A percentile compares a stretch with the other conserved stretches of the same genome.
phyloP scores from a whole-genome alignment of 1,140 invertebrate genomes.

The Dendrolimus kikuchii region DNA sequence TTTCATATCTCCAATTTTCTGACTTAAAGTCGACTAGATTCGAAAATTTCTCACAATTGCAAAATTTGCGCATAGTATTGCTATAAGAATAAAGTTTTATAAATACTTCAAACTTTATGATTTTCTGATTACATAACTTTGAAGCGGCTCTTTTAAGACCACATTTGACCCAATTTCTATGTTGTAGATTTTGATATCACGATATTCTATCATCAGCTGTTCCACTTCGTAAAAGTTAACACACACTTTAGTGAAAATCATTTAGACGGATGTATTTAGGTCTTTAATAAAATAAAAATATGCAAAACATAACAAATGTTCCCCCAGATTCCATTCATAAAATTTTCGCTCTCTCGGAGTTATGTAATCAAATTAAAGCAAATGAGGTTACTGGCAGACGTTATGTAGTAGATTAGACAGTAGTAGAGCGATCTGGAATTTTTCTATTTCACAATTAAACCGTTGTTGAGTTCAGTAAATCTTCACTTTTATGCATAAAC shows the following conservation, averaged over 20 bases:
- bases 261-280: conserved; percentile 23
- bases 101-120: conserved; percentile 2
- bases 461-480: background rate
- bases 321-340: conserved; percentile 31
- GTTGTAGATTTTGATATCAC: conserved; percentile 11
- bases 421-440: conserved; percentile 17
- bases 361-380: conserved; percentile 22
- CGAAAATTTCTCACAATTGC: background rate
- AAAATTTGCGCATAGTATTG: background rate
- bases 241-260: conserved; percentile 19
- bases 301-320: conserved; percentile 30
- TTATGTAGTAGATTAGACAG: conserved; percentile 23
- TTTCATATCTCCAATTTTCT: too few relatives aligned
- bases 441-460: conserved; percentile 11
- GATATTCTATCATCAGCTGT: conserved; percentile 10
- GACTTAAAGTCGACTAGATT: too few relatives aligned
- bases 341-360: conserved; percentile 22
- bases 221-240: conserved; percentile 18
- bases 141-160: conserved; percentile 14
- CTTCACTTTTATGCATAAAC: background rate
- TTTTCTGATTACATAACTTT: conserved; percentile 13
- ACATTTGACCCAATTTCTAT: conserved; percentile 14
- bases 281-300: conserved; percentile 28
- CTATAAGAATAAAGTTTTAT: background rate
- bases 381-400: conserved; percentile 23